A percentile compares a stretch with the other conserved stretches of the same genome.
Conservation (phyloP, 2,113 vertebrate species). For the Melanotaenia duboulayi region DNA sequence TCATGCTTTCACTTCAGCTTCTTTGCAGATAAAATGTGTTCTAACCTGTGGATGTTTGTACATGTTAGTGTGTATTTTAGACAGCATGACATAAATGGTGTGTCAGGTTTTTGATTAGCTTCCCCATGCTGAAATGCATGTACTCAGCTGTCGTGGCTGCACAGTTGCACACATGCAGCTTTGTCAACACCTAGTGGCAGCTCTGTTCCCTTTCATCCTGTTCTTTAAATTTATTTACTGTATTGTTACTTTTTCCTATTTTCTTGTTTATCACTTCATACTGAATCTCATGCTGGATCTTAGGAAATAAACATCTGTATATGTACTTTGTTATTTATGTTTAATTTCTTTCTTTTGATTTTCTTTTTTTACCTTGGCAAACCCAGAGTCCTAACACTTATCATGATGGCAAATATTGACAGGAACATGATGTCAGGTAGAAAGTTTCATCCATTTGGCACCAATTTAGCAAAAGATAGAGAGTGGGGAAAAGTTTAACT, state of each 20-base stretch:
- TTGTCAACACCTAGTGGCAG: slow-evolving; percentile 9
- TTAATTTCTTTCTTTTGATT: no score
- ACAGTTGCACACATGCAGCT: not conserved
- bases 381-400: no score
- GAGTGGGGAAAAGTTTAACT: not conserved
- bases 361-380: no score
- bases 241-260: not conserved
- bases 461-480: not conserved
- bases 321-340: no score
- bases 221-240: not conserved
- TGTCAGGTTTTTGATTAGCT: not conserved
- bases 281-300: not conserved
- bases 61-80: no score
- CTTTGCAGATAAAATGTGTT: no score
- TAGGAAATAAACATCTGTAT: not conserved
- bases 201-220: not conserved
- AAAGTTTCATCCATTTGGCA: not conserved
- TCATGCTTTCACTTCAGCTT: no score
- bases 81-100: not conserved
- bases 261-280: not conserved
- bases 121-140: not conserved
- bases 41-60: no score
- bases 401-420: not conserved
- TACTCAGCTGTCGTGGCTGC: no score
- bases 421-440: not conserved